Percentiles rank a stretch among this genome's conserved stretches.
These are phyloP conservation scores for Ectropis crepuscularia DNA, from an alignment of 2,888 invertebrate species.

Conservation along the genomic window DNA sequence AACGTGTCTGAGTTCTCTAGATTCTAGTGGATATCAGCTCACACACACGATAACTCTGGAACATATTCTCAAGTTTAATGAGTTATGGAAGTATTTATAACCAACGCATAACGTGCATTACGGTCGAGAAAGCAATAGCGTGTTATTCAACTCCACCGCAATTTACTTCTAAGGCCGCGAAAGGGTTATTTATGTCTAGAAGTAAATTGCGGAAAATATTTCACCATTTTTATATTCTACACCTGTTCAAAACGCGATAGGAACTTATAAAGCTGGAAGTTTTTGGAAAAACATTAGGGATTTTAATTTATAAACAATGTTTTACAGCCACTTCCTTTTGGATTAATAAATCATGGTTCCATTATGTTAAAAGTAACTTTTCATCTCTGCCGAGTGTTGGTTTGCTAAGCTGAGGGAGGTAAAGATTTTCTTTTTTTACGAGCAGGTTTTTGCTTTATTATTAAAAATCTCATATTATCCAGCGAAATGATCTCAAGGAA, in stretches of 20 bases:
- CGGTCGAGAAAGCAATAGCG: conserved; percentile 50
- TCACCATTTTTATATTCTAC: conserved; percentile 13
- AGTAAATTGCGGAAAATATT: conserved; percentile 24
- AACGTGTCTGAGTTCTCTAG: no score
- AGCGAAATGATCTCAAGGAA: conserved; percentile 32
- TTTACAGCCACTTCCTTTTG: conserved; percentile 2
- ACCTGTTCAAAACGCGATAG: conserved; percentile 12
- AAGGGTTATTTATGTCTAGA: conserved; percentile 38
- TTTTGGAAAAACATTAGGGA: conserved; percentile 1
- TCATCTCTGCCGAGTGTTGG: conserved; percentile 20
- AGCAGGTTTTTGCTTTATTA: conserved; percentile 26
- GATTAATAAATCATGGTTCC: conserved; percentile 14
- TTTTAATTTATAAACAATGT: not conserved
- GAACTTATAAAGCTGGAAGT: not conserved
- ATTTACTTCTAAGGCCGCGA: conserved; percentile 53
- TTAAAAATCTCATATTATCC: conserved; percentile 34
- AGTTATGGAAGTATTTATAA: conserved; percentile 44
- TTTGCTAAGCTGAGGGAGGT: conserved; percentile 20
- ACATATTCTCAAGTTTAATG: conserved; percentile 36
- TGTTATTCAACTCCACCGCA: conserved; percentile 47
- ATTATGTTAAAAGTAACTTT: conserved; percentile 16
- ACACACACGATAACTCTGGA: no score
- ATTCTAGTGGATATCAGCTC: no score
- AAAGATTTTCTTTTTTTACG: conserved; percentile 27
- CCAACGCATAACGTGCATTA: conserved; percentile 50